Evolutionary conservation across 2,113 vertebrate species (phyloP), one percentile per base, ranked within the genome.

Genomic region (Micromys minutus): DNA sequence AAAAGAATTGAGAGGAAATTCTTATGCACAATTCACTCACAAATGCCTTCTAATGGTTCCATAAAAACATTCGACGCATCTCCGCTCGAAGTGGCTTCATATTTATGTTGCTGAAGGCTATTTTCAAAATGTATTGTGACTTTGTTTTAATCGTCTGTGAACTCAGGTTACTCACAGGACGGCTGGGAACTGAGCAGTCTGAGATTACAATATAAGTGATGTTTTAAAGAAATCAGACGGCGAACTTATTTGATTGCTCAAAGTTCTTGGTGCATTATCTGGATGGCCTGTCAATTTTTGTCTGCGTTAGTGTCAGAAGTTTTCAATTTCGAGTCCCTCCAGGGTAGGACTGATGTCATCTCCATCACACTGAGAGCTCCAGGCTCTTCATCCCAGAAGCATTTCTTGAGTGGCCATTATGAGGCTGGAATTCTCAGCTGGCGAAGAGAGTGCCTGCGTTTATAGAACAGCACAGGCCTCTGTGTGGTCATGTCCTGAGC

Each of bases 271-370:
- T 97, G 76, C 95, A 97, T 97, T 97, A 90, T 95, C 96, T 74
- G 75, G 90, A 96, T 72, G 69, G 93, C 63, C 67, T 97, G 94
- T 97, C 92, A 75, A 87, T 93, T 95, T 97, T 55, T 95, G 95
- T 97, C 94, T 97, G 76, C 72, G 84, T 96, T 93, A 95, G 80
- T 93, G 96, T 97, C 95, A 96, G 72, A 91, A 96, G 72, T 93
- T 93, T 90, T 96, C 95, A 90, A 84, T 47, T 65, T 59, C 92
- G 91, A 83, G 81, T 97, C 83, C 90, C 95, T 92, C 42, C 59
- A 90, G 91, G 90, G 65, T 50, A 88, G 59, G 87, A 69, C 79
- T 90, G 94, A 97, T 94, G 95, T 97, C 96, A 92, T 94, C 72
- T 74, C 91, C 87, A 74, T 93, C 96, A 85, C 63, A 96, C 65